These are phyloP conservation scores for Sebastes itinus DNA, from an alignment of 2,797 vertebrate species.

Conservation along the genomic window DNA sequence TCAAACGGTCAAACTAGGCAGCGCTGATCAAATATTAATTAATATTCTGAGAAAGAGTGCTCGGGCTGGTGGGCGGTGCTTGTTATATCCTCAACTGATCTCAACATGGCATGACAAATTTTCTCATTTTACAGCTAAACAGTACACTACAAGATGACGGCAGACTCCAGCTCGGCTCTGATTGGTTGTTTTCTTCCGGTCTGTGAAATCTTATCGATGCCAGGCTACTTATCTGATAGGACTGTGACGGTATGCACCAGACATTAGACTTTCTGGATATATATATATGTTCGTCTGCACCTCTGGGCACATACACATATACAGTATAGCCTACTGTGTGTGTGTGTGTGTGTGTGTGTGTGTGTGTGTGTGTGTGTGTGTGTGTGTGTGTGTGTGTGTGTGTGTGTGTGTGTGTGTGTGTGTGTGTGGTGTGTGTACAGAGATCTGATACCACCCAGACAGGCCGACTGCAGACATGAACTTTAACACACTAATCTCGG, in stretches of 20 bases:
- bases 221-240: too few relatives aligned
- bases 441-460: conserved; percentile 46
- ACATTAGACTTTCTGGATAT: background rate
- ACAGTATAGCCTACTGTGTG: background rate
- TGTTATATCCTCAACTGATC: background rate
- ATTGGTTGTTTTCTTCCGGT: too few relatives aligned
- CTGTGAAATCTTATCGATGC: too few relatives aligned
- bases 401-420: background rate
- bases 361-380: background rate
- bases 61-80: background rate
- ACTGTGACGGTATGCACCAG: background rate
- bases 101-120: background rate
- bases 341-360: background rate
- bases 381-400: conserved; percentile 1
- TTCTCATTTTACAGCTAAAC: background rate
- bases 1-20: background rate
- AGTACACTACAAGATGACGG: background rate
- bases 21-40: background rate
- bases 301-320: conserved; percentile 4
- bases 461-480: conserved; percentile 65
- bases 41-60: background rate
- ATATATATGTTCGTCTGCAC: conserved; percentile 11
- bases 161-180: too few relatives aligned
- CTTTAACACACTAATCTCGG: conserved; percentile 71
- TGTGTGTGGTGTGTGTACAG: background rate